These are phyloP conservation scores for Ridgeia piscesae DNA, from an alignment of 1,140 invertebrate species.

Conservation along the genomic window DNA sequence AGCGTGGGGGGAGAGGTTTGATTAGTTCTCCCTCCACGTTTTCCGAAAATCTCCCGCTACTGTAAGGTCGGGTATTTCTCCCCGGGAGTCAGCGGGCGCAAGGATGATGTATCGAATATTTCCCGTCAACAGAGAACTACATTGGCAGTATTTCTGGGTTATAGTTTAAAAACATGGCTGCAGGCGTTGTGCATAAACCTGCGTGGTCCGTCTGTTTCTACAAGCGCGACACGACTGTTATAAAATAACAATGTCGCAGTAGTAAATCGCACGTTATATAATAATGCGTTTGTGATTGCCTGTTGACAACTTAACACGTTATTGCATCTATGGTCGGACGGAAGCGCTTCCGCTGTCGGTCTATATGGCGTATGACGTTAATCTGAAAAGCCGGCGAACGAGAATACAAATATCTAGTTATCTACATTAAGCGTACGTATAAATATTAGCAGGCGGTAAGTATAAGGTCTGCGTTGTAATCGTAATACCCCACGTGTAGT, in stretches of 20 bases:
- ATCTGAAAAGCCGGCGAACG: background rate
- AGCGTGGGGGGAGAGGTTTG: background rate
- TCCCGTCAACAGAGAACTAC: background rate
- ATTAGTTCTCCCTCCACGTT: background rate
- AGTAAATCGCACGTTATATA: too few relatives aligned
- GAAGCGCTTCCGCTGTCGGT: background rate
- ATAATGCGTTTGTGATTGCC: background rate
- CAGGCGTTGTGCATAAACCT: background rate
- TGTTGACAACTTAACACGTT: background rate
- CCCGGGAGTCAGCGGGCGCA: background rate
- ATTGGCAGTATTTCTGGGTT: background rate
- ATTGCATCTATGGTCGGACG: background rate
- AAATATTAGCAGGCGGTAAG: too few relatives aligned
- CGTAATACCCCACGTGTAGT: background rate
- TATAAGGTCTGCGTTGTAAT: too few relatives aligned
- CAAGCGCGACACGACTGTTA: too few relatives aligned
- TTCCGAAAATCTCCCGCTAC: background rate
- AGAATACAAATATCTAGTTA: background rate
- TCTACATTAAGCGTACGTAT: background rate
- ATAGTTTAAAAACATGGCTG: background rate
- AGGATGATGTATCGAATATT: background rate
- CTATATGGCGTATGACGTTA: background rate
- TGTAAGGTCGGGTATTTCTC: background rate
- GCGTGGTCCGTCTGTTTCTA: too few relatives aligned
- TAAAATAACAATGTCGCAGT: too few relatives aligned